Evolutionary conservation across 23 tunicate genomes (phyloP), one percentile per base, ranked within the genome.

Genomic region (Ascidia mentula): DNA sequence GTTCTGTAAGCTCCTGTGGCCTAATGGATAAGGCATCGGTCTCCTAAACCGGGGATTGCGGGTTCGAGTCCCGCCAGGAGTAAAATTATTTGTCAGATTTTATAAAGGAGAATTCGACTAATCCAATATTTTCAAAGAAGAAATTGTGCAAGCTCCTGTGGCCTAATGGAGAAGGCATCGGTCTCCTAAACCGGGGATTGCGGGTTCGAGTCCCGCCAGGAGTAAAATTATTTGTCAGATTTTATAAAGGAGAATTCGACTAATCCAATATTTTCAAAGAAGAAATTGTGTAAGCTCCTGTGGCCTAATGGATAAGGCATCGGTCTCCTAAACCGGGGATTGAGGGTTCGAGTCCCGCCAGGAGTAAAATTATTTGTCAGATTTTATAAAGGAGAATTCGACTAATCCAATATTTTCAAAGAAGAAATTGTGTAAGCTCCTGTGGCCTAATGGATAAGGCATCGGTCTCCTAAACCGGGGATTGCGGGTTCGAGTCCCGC

Each of bases 131-230:
- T 15, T 9, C 15, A 15, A 15, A 12, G 12, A 42, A 42, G 12
- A 42, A 42, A 9, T 42, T 42, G 12, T 12, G 53, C 12, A 15
- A 42, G 53, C 53, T 42, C 53, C 53, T 42, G 53, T 42, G 53
- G 53, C 53, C 53, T 42, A 42, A 42, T 42, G 53, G 53, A 42
- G 12, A 42, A 42, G 53, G 53, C 53, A 42, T 42, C 53, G 53
- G 53, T 42, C 53, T 42, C 53, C 53, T 42, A 42, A 42, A 42
- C 53, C 53, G 53, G 53, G 53, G 53, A 42, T 42, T 42, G 53
- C 53, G 53, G 53, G 53, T 42, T 42, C 53, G 53, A 42, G 53
- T 42, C 53, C 53, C 53, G 53, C 53, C 53, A 42, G 53, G 53
- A 42, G 53, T 42, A 42, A n/a, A n/a, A n/a, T n/a, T n/a, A n/a